Evolutionary conservation across 2,113 vertebrate genomes (phyloP).

Genomic region (Percopsis transmontana): DNA sequence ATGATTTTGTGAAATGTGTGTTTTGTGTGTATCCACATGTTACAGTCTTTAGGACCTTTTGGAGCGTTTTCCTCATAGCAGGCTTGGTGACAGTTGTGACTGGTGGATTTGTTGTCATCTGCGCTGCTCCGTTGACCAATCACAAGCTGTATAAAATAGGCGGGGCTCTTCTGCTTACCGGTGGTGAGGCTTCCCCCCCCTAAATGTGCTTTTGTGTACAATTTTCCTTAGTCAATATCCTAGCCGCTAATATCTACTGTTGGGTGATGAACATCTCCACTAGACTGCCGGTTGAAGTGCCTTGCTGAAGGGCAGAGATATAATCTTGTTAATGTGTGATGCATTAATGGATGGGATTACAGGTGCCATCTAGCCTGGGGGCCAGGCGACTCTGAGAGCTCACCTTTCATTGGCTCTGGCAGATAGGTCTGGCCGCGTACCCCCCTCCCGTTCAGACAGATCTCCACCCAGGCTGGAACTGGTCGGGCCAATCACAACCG

Average conservation of each 20-base stretch:
- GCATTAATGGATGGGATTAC: no score
- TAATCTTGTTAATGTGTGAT: no score
- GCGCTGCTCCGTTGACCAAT: conserved; percentile 81
- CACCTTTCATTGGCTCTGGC: no score
- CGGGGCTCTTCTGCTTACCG: conserved; percentile 82
- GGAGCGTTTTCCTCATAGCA: conserved; percentile 82
- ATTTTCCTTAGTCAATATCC: not conserved
- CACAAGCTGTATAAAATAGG: conserved; percentile 83
- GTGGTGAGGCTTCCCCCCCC: conserved; percentile 74
- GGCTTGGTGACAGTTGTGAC: conserved; percentile 74
- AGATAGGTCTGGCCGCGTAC: no score
- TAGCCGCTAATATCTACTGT: not conserved
- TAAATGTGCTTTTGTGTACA: not conserved
- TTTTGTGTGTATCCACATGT: conserved; percentile 8
- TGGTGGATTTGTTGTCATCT: conserved; percentile 83
- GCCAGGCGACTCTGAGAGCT: no score
- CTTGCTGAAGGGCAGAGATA: no score
- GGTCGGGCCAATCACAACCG: no score
- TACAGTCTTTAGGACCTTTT: conserved; percentile 85
- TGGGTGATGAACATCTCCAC: no score
- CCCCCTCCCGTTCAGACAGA: no score
- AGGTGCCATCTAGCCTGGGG: no score
- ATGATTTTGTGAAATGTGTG: not conserved
- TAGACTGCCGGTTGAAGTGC: no score
- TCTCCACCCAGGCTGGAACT: no score